These are phyloP conservation scores for Ips typographus DNA, from an alignment of 1,140 invertebrate genomes.

Conservation along the genomic window DNA sequence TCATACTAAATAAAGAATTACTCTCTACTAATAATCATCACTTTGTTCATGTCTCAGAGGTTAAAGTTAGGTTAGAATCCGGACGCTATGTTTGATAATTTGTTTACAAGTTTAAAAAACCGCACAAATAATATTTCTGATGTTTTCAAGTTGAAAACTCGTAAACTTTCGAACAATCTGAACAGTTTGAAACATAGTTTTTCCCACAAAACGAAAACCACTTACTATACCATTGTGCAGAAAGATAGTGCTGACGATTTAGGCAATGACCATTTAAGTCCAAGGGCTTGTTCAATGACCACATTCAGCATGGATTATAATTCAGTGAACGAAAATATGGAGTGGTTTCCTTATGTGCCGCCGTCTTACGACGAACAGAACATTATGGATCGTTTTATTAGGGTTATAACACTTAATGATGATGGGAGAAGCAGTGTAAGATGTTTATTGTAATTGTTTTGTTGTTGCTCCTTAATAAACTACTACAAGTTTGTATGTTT, in stretches of 20 bases:
- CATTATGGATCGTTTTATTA: constrained; percentile 68
- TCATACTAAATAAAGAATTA: too few relatives aligned
- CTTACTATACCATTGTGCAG: constrained; percentile 46
- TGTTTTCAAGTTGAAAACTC: constrained; percentile 53
- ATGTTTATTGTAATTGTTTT: constrained; percentile 23
- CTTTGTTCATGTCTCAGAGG: too few relatives aligned
- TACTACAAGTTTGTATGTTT: neutral
- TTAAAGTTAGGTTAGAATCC: too few relatives aligned
- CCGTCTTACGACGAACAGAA: constrained; percentile 55
- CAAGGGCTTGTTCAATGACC: constrained; percentile 48
- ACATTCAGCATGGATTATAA: constrained; percentile 52
- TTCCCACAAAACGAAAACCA: constrained; percentile 47
- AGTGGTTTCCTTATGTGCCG: constrained; percentile 51
- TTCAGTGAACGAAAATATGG: constrained; percentile 52
- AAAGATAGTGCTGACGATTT: constrained; percentile 44
- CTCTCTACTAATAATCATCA: too few relatives aligned
- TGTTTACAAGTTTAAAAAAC: constrained; percentile 53
- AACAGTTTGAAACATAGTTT: constrained; percentile 48
- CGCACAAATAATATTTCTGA: constrained; percentile 53
- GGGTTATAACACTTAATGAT: constrained; percentile 60
- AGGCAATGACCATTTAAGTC: constrained; percentile 50
- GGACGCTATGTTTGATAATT: constrained; percentile 58
- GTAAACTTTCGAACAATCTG: constrained; percentile 47
- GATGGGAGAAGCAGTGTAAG: constrained; percentile 52
- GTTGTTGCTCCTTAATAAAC: neutral